These are phyloP conservation scores for Cheilosia vernalis DNA, from an alignment of 2,888 invertebrate species.

Conservation along the genomic window DNA sequence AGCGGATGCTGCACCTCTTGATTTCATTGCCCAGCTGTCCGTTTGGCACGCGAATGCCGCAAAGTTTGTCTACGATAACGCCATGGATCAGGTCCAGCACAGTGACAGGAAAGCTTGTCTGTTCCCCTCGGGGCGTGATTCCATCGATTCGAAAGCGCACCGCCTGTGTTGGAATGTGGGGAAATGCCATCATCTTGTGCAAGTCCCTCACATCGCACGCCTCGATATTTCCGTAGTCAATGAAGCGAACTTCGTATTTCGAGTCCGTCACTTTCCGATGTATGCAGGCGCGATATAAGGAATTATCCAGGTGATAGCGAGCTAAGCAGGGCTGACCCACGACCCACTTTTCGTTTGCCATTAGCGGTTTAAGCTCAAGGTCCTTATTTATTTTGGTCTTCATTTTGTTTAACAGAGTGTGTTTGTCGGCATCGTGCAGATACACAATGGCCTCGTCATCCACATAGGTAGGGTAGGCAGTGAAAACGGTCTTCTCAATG, in stretches of 20 bases:
- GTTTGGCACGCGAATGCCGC: constrained; percentile 82
- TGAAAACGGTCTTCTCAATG: constrained; percentile 85
- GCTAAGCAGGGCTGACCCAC: constrained; percentile 89
- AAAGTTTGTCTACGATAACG: constrained; percentile 85
- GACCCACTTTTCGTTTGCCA: constrained; percentile 83
- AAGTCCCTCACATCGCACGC: constrained; percentile 85
- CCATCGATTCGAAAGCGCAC: constrained; percentile 86
- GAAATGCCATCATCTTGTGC: constrained; percentile 86
- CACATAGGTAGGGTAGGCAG: constrained; percentile 87
- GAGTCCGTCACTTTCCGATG: constrained; percentile 60
- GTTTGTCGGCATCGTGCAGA: constrained; percentile 79
- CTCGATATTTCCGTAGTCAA: constrained; percentile 94
- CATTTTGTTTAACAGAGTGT: constrained; percentile 84
- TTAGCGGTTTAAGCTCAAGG: constrained; percentile 78
- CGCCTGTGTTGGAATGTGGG: constrained; percentile 88
- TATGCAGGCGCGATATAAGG: constrained; percentile 88
- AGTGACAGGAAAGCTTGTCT: constrained; percentile 83
- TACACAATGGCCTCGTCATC: constrained; percentile 85
- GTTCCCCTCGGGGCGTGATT: constrained; percentile 82
- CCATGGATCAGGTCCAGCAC: constrained; percentile 87
- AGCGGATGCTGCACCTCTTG: constrained; percentile 78
- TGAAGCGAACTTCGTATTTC: constrained; percentile 86
- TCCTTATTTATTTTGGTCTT: constrained; percentile 84
- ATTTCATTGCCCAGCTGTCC: constrained; percentile 78
- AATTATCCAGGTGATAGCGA: constrained; percentile 86